Base-by-base conservation (phyloP, 2,113 vertebrate genomes). In the Poeciliopsis prolifica region DNA sequence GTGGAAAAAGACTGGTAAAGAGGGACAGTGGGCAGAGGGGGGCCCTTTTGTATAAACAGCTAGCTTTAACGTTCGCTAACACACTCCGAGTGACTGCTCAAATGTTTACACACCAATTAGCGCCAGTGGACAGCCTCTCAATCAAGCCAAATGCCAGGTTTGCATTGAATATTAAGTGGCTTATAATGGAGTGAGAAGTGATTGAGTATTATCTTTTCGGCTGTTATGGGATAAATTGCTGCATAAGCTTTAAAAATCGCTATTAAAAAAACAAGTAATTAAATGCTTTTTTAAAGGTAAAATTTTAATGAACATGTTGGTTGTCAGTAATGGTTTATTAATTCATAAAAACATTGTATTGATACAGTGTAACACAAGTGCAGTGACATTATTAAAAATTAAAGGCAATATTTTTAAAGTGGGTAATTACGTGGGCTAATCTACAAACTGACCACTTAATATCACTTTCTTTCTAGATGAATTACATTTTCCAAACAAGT, bases 41-140 rank as follows among this genome's bases (percentile, higher is more conserved):
- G 70, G 61, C 33, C 61, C 19, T 2, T 58, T 5, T 83, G 79
- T 75, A 73, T 82, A 62, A 90, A 82, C 51, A 42, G 54, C 65
- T 33, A 80, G 75, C 58, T 86, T 84, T 84, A 84, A 77, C 37
- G 13, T 75, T 83, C 66, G 76, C 71, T 77, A 77, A 48, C 67
- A 72, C 70, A 76, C 68, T 74, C 77, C 70, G 62, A 88, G 75
- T 65, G 70, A 81, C 75, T 77, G 66, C 85, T 91, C 75, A 78
- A 88, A 87, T 91, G 88, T 91, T 89, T 92, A 88, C 91, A 78
- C 79, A 85, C 69, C 83, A 87, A 90, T 93, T 91, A 90, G 73
- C 22, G n/a, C 26, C 13, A 66, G 58, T 72, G 81, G 73, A 83
- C 84, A 78, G 77, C 70, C 83, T 89, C 72, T 92, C 85, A 83